phyloP scores from a whole-genome alignment of 2,888 invertebrate species.

The Volucella zonaria region DNA sequence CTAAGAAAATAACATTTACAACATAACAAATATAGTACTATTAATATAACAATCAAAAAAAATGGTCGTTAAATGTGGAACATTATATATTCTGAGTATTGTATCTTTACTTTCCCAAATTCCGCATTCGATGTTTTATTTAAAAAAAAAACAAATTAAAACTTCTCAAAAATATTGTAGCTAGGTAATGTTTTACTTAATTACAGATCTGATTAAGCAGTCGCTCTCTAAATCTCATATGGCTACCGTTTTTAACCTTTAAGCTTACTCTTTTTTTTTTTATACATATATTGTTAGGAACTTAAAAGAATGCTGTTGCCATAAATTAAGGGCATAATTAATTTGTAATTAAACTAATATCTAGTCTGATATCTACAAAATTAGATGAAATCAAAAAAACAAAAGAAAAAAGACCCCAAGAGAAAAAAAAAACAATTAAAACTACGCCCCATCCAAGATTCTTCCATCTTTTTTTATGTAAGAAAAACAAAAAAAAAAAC shows the following conservation, averaged over 20 bases:
- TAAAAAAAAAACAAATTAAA: conserved; percentile 18
- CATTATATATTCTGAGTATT: conserved; percentile 61
- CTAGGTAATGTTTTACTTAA: conserved; percentile 56
- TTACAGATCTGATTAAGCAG: conserved; percentile 33
- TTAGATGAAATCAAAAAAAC: conserved; percentile 56
- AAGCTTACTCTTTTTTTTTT: conserved; percentile 41
- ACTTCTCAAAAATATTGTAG: conserved; percentile 45
- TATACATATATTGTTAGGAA: conserved; percentile 41
- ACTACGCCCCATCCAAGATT: conserved; percentile 56
- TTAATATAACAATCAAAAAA: conserved; percentile 56
- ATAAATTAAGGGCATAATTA: conserved; percentile 60
- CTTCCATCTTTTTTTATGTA: conserved; percentile 60
- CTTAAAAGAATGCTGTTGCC: conserved; percentile 64
- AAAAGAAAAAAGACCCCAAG: conserved; percentile 1
- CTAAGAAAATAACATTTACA: conserved; percentile 60
- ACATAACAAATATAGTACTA: conserved; percentile 68
- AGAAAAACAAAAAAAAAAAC: not conserved
- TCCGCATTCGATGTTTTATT: conserved; percentile 21
- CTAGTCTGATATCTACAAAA: conserved; percentile 71
- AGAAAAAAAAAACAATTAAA: conserved; percentile 8
- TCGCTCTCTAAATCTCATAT: conserved; percentile 50
- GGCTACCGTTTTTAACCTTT: conserved; percentile 43
- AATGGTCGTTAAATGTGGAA: conserved; percentile 63
- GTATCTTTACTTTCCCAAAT: conserved; percentile 44
- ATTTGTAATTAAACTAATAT: conserved; percentile 61